Evolutionary conservation across 2,888 invertebrate genomes (phyloP), one percentile per base, ranked within the genome.

Genomic region (Mactromeris polynyma): DNA sequence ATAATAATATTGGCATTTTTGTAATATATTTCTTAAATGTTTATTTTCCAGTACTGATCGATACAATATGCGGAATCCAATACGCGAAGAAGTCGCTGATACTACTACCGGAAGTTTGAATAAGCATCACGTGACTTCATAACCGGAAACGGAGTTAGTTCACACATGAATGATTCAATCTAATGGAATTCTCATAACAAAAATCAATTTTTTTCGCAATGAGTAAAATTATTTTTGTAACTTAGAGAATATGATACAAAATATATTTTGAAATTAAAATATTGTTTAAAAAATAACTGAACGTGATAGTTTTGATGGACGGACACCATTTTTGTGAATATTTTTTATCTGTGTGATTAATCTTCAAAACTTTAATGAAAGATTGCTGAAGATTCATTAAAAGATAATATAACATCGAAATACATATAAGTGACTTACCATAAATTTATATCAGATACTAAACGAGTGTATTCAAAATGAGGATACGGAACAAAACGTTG

Each of bases 401-500:
- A 14, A 46, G 46, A 46, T n/a, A n/a, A n/a, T n/a, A n/a, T n/a
- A n/a, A 46, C 17, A 46, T 46, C 14, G 17, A 46, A 46, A 14
- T 46, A 14, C 17, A 46, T 46, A 17, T 46, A 46, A 46, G 14
- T 46, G 46, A 40, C 40, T 7, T 40, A 40, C 40, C 4, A 40
- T 11, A 40, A 46, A 46, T 11, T 46, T 46, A 9, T 7, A 46
- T 9, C 11, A 46, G 6, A 46, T 14, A 46, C 11, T 14, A 1
- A 11, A 46, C 46, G 1, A 46, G 11, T 46, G 11, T 46, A 9
- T 7, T 80, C 14, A 31, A 21, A 31, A 85, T 85, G 85, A 80
- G 58, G 42, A 80, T 51, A 9, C 51, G 80, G 88, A 95, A 96
- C 81, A 94, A 95, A 40, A 94, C 94, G 51, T 94, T 96, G 21